Base-by-base conservation (phyloP, 2,113 vertebrate genomes). In the Callipepla californica region DNA sequence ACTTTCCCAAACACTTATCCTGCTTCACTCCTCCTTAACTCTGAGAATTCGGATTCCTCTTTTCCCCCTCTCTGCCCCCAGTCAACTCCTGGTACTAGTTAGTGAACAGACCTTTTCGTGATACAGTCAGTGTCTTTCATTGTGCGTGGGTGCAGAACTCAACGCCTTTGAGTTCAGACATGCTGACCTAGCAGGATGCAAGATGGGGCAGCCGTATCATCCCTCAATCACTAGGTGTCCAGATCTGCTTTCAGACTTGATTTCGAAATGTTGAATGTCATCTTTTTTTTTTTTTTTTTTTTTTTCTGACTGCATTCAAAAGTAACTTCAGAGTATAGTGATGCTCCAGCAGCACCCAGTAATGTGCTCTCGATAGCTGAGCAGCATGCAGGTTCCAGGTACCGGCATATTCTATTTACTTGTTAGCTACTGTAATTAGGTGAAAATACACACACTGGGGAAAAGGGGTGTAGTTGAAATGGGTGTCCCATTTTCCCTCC, bases 311-410 rank as follows among this genome's bases (percentile, higher is more conserved):
- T 20, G 48, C 26, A 2, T 80, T 89, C 45, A 55, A 50, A 81
- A 26, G 5, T 44, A 44, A 20, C 15, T 84, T 72, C 18, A 70
- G 57, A 67, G 38, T 32, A 45, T 2, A 15, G 13, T 18, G 17
- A 14, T n/a, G 40, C 66, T 34, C 5, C 42, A n/a, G 22, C 38
- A 87, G 48, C 19, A 47, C 9, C 7, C 38, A 70, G 21, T 18
- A 40, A 2, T 2, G 17, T 7, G 50, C 23, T 59, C 23, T 9
- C 5, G 19, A 38, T 58, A 38, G 26, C 42, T 8, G 10, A 62
- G 42, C 3, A 8, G 32, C 26, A 40, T 0, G 0, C 7, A 85
- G 57, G n/a, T 15, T 77, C 1, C 0, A 34, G 6, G 48, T 66
- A n/a, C 23, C 1, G 1, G 5, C 8, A 2, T 8, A 14, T 51